Conservation (phyloP, 2,113 vertebrate species). For the Rhineura floridana region DNA sequence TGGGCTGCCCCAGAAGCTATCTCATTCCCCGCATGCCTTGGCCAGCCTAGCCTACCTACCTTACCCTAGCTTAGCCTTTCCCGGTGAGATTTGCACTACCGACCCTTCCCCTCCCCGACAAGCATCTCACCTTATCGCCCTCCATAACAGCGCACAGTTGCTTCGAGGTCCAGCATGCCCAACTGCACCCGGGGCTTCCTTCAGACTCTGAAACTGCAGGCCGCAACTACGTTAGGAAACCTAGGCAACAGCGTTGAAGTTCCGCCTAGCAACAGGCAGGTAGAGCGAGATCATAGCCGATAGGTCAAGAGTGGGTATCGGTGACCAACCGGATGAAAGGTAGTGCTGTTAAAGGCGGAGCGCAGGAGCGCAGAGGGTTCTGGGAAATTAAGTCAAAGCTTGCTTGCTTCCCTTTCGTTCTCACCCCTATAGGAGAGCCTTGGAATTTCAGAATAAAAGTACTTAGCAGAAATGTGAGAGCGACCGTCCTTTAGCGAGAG, state of each 20-base stretch:
- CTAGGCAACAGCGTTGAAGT: neutral
- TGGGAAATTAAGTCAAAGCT: neutral
- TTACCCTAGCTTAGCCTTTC: too few relatives aligned
- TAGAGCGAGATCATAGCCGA: neutral
- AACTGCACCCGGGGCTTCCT: neutral
- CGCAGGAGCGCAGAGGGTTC: neutral
- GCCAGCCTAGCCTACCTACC: too few relatives aligned
- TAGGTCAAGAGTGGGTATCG: slow-evolving; percentile 7
- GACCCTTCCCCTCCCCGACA: neutral
- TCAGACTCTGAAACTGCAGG: neutral
- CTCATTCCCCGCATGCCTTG: too few relatives aligned
- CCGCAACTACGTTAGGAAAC: neutral
- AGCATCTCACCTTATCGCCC: slow-evolving; percentile 61
- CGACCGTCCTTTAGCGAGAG: neutral
- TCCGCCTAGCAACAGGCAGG: slow-evolving; percentile 49
- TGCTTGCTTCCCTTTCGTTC: too few relatives aligned
- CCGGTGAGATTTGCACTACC: neutral
- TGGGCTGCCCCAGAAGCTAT: too few relatives aligned
- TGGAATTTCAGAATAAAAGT: neutral
- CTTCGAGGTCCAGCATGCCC: neutral
- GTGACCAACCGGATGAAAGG: neutral
- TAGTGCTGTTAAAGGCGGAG: neutral
- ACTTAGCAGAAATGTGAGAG: accelerated
- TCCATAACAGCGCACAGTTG: slow-evolving; percentile 44
- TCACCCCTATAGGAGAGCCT: too few relatives aligned